Evolutionary conservation across 2,888 invertebrate genomes (phyloP), one percentile per base, ranked within the genome.

Genomic region (Globia sparganii): DNA sequence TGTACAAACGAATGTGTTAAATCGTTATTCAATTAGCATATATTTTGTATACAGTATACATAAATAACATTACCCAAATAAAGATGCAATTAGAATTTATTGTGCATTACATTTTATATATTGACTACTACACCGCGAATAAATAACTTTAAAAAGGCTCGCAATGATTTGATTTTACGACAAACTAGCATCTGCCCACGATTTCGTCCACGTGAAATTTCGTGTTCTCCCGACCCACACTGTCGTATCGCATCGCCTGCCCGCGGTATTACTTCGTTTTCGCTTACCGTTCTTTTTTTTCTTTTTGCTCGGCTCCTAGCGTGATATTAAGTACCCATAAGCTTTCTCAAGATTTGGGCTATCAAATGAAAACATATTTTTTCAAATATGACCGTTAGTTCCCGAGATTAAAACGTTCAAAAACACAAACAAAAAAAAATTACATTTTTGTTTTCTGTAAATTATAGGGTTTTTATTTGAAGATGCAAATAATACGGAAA

Each of bases 1-100:
- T 46, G 18, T 37, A 37, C 34, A 64, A 77, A 83, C n/a, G 34
- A 82, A 56, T 58, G 40, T 83, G 34, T 64, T 66, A 61, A 59
- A 73, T 74, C 25, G 34, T 67, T 31, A 18, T 58, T 9, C 46
- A 83, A 78, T 67, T 58, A 58, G 28, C 58, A 67, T 79, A 49
- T 25, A 67, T 53, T 72, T 66, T 71, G 79, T 58, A n/a, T 13
- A 65, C 31, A 49, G n/a, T n/a, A n/a, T n/a, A n/a, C n/a, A n/a
- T n/a, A 76, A 78, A 81, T 58, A 49, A 15, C 64, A 28, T 18
- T 58, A 15, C 21, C 49, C 77, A 40, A 59, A 81, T 58, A 40
- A 15, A 62, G 11, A 15, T 43, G 28, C 37, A 58, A 64, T 40
- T 64, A 34, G 18, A 49, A 64, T 81, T 75, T 5, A 46, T 58